Evolutionary conservation across 1,140 invertebrate genomes (phyloP), one percentile per base, ranked within the genome.

Genomic region (Drosophila obscura): DNA sequence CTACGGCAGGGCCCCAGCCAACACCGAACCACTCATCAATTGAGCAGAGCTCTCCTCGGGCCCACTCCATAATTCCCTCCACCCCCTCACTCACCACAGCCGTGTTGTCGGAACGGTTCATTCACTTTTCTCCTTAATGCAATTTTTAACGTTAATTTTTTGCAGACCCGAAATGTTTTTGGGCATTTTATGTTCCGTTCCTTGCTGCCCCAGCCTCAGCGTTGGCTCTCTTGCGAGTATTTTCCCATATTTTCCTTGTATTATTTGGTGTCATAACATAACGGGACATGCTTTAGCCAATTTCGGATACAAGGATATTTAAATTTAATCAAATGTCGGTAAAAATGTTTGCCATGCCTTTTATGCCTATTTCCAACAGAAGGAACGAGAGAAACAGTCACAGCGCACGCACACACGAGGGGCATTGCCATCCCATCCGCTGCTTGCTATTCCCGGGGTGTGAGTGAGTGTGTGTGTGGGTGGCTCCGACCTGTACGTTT

Each of bases 311-410:
- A 76, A 80, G 76, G 51, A 88, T 83, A 88, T 88, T 88, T 88
- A 88, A 88, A 88, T 88, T 88, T 88, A 88, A 88, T 88, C 83
- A 88, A 88, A 85, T 88, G 75, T 82, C 78, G 77, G 83, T 87
- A 82, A 87, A 85, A 87, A 87, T 88, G 83, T 88, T 87, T 87
- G 73, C 69, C 74, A 74, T 76, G 62, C 80, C 76, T 73, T 67
- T 68, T 77, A 57, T 65, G 58, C 35, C 35, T 39, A 11, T 11
- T 24, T 60, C 68, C 51, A 63, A 57, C 16, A 39, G 53, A 8
- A 35, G 1, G 1, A 31, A 15, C 28, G 16, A 15, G 35, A 62
- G 24, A 39, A 46, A 63, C 72, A 80, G 56, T 56, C 41, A 13
- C 61, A 57, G 41, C 50, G 58, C 69, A 73, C 64, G 58, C 77